Conservation (phyloP, 1,140 invertebrate species). For the Trachymyrmex septentrionalis region DNA sequence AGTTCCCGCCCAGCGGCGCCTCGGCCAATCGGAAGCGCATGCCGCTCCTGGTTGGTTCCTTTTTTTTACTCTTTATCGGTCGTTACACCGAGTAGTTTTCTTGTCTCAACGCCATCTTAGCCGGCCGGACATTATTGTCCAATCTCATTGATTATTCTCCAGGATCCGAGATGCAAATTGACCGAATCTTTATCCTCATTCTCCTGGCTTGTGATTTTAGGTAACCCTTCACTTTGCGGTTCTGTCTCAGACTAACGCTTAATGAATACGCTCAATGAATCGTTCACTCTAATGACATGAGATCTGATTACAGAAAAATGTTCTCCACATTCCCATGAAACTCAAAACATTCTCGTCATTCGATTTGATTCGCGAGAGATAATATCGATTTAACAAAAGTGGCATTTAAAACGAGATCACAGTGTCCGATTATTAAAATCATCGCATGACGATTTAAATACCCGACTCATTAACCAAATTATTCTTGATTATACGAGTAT, state of each 20-base stretch:
- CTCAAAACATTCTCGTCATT: neutral
- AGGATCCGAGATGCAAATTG: neutral
- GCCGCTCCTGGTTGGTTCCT: conserved; percentile 67
- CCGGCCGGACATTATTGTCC: conserved; percentile 78
- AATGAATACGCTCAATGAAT: neutral
- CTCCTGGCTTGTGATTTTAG: neutral
- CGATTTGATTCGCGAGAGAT: neutral
- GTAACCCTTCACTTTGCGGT: neutral
- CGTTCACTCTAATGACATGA: no score
- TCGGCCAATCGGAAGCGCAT: conserved; percentile 78
- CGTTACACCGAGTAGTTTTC: conserved; percentile 78
- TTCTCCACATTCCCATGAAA: neutral
- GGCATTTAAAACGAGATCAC: neutral
- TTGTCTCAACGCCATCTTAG: conserved; percentile 84
- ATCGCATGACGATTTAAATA: conserved; percentile 22
- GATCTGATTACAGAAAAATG: neutral
- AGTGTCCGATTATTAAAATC: conserved; percentile 39
- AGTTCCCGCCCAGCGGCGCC: conserved; percentile 79
- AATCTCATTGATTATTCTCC: conserved; percentile 77
- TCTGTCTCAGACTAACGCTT: neutral
- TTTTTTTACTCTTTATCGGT: conserved; percentile 77
- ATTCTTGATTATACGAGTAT: conserved; percentile 45
- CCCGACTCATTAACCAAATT: conserved; percentile 39
- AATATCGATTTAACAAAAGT: neutral
- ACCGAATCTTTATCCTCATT: neutral